Base-by-base conservation (phyloP, 2,113 vertebrate species). In the Calyptomena viridis region DNA sequence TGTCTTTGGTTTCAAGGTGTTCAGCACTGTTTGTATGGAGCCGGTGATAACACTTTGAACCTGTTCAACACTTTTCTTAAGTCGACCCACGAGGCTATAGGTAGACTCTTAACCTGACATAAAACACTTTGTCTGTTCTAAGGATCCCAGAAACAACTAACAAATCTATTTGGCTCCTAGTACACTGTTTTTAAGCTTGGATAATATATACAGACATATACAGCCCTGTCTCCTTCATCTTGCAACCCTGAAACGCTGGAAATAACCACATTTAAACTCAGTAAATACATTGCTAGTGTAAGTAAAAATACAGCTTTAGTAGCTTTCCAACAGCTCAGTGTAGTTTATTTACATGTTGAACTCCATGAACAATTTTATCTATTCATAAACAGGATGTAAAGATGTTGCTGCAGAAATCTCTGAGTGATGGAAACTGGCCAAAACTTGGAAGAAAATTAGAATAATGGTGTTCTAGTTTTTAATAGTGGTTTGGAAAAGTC, bases 1-100 rank as follows among this genome's bases (percentile, higher is more conserved):
- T 28, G 78, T n/a, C 81, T 96, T 75, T 63, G 58, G 28, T 95
- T 96, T 91, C 92, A 93, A 66, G 58, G 35, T n/a, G n/a, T 35
- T 35, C 64, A 7, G 25, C 28, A 76, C 63, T 64, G 35, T 33
- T 74, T 80, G 33, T 14, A 30, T 33, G 21, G 46, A 77, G 55
- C 6, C 30, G 25, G 27, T 16, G 12, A 11, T 27, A 53, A 33
- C 6, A 7, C 21, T 50, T 82, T 25, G 58, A 79, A 69, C 53
- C 49, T 2, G 0, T 62, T 49, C 69, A 77, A 8, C 11, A 33
- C 20, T 30, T 68, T 62, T 31, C 35, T 56, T 69, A 24, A n/a
- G 59, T 67, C 0, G 8, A 28, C 8, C 6, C n/a, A 19, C 25
- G 11, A 59, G 8, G 40, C 56, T 30, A 19, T 14, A 56, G 15